A percentile compares a stretch with the other conserved stretches of the same genome.
Conservation (phyloP, 2,888 invertebrate species). For the Sarcophaga caerulescens region DNA sequence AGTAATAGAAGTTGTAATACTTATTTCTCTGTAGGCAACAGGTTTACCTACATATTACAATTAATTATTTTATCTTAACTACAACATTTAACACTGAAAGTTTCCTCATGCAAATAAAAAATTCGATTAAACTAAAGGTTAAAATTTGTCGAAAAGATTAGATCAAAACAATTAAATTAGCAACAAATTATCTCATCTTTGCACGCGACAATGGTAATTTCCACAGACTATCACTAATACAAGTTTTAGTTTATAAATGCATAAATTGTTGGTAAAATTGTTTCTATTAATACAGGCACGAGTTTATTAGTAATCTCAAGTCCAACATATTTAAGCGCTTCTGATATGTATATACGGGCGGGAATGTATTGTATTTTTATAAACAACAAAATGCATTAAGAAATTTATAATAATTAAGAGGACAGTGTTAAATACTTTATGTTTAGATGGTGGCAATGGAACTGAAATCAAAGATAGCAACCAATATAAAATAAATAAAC, state of each 20-base stretch:
- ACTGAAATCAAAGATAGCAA: neutral
- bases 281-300: neutral
- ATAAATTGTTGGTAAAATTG: neutral
- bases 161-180: neutral
- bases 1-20: too few relatives aligned
- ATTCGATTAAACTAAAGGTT: neutral
- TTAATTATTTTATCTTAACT: too few relatives aligned
- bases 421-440: conserved; percentile 5
- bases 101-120: too few relatives aligned
- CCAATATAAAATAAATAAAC: neutral
- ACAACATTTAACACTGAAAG: too few relatives aligned
- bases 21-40: too few relatives aligned
- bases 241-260: neutral
- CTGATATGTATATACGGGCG: neutral
- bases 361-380: conserved; percentile 1
- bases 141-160: neutral
- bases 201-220: neutral
- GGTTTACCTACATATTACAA: too few relatives aligned
- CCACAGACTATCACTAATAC: neutral
- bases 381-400: conserved; percentile 7
- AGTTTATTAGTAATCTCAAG: neutral
- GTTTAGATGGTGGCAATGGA: neutral
- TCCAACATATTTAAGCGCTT: neutral
- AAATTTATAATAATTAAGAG: conserved; percentile 39
- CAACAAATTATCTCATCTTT: neutral